Evolutionary conservation across 2,113 vertebrate species (phyloP), one percentile per base, ranked within the genome.

Genomic region (Felis catus): DNA sequence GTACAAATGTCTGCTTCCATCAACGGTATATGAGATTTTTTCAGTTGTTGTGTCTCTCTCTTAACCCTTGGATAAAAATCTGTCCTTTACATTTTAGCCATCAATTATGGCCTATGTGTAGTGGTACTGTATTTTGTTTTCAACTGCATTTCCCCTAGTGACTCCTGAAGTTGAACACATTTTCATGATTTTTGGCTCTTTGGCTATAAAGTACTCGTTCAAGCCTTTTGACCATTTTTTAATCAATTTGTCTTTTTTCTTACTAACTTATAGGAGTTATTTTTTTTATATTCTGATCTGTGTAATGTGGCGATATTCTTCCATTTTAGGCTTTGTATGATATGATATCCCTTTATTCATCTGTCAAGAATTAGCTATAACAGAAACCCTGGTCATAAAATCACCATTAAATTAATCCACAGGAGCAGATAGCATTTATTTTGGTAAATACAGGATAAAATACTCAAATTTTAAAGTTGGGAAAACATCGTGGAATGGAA

Each of bases 31-130:
- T 68, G 15, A 5, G 16, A 13, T 10, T 87, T 10, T 87, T 63
- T 63, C 7, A 45, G 16, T 31, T 71, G 8, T 0, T 83, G 13
- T 0, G 33, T 11, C 6, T 68, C 19, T 23, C 12, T 12, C 3
- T n/a, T 12, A 82, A n/a, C 21, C 23, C 4, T 65, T 78, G 36
- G 13, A 45, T n/a, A 12, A 31, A 12, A 41, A 11, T 45, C 4
- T 53, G 1, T 7, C 19, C 21, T 70, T 48, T 36, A 4, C 13
- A 61, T 33, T 58, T 71, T 61, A 51, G 14, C 13, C 13, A 33
- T 19, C 8, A 4, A 5, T n/a, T 33, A 6, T 8, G 4, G 19
- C 29, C 13, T 15, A 71, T 15, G 1, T 16, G 0, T 29, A 10
- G 0, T 66, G 3, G 14, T 79, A 53, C 0, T 71, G 23, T 4